Base-by-base conservation (phyloP, 2,888 invertebrate species). In the Entomobrya multifasciata region DNA sequence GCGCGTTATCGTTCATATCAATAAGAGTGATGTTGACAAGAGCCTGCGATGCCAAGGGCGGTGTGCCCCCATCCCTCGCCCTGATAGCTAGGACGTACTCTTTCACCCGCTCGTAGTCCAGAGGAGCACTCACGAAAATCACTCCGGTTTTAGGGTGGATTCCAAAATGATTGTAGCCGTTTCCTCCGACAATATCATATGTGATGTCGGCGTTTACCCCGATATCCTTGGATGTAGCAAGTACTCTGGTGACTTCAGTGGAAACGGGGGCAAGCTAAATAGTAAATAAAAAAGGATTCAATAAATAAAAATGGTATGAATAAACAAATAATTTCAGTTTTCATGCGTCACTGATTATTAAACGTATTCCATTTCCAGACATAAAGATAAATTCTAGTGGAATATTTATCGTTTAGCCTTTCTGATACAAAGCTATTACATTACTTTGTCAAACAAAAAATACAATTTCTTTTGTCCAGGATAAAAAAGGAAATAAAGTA, bases 201-300 rank as follows among this genome's bases (percentile, higher is more conserved):
- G 95, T 95, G 77, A 99, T 96, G 92, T 97, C 96, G 0, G 98
- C 98, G 93, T 98, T 99, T 89, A 97, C 94, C 44, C 98, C 98
- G 57, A 96, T 95, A 92, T 99, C 98, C 92, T 96, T 96, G 11
- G 97, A 97, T 1, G 97, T 96, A n/a, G 99, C 99, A 89, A 95
- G 94, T 30, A 99, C 96, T 91, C 95, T 94, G 17, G 96, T 95
- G 15, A 99, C 95, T 93, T 97, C 96, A 0, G 96, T 95, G 83
- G 96, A 97, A 78, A 96, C 94, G 1, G 95, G 94, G 90, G 95
- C 95, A 86, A 96, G 95, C 90, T 90, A 55, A 36, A 86, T 17
- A 0, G 11, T 17, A 5, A 52, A 30, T 27, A 62, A 49, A 76
- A 22, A 49, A 67, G 80, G 57, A 80, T 88, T 20, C n/a, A n/a